Percentiles rank a stretch among this genome's conserved stretches.
These are phyloP conservation scores for Bergia puertoricense DNA, from an alignment of 92 coral and sea anemone genomes.

Conservation along the genomic window DNA sequence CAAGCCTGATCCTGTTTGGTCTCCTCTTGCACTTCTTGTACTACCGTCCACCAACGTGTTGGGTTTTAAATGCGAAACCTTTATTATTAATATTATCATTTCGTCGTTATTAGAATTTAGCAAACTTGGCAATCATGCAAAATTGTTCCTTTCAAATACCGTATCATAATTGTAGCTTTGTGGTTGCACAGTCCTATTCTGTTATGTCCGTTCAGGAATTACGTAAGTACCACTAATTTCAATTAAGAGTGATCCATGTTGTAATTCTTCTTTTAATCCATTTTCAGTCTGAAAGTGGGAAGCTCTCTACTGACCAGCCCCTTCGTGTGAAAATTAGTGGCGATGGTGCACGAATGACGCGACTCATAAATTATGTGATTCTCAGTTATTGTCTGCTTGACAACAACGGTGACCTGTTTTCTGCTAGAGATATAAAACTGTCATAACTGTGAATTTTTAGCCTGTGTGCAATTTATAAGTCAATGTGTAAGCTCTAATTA, in stretches of 20 bases:
- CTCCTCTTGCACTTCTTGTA: no score
- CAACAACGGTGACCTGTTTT: constrained; percentile 43
- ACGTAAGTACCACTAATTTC: no score
- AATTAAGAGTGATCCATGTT: constrained; percentile 3
- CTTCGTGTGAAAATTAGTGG: constrained; percentile 34
- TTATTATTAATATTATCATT: no score
- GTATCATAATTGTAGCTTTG: no score
- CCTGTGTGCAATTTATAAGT: constrained; percentile 10
- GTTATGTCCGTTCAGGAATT: no score
- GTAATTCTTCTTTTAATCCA: constrained; percentile 5
- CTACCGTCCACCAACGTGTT: no score
- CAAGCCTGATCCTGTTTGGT: no score
- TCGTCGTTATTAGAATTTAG: no score
- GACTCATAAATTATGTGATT: constrained; percentile 51
- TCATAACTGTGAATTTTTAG: constrained; percentile 13
- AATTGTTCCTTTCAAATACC: no score
- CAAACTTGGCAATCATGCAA: no score
- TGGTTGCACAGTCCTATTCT: no score
- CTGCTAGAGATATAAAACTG: constrained; percentile 49
- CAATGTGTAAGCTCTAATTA: neutral
- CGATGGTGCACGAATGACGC: constrained; percentile 53
- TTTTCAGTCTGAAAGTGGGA: constrained; percentile 45
- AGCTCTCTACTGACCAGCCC: constrained; percentile 45
- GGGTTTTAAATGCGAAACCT: no score
- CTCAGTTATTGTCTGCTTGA: constrained; percentile 54